Evolutionary conservation across 2,888 invertebrate species (phyloP).

Genomic region (Pheosia tremula): DNA sequence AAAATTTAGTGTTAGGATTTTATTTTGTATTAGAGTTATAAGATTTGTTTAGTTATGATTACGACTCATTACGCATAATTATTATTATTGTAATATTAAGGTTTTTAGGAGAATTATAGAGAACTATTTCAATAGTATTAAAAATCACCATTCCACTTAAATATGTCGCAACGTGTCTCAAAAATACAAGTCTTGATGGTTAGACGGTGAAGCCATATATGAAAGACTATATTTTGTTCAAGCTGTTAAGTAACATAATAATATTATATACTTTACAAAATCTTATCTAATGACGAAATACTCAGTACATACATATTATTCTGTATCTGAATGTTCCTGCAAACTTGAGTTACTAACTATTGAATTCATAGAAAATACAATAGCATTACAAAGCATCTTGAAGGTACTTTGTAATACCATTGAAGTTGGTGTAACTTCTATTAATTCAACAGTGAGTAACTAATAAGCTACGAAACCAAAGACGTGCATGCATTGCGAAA

Average conservation of each 20-base stretch:
- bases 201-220: slow-evolving; percentile 1
- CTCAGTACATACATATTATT: slow-evolving; percentile 10
- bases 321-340: neutral
- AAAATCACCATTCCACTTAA: slow-evolving; percentile 38
- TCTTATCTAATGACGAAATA: slow-evolving; percentile 16
- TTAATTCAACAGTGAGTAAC: neutral
- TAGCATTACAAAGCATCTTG: no score
- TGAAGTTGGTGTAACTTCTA: no score
- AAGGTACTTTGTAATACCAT: neutral
- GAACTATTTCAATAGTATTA: slow-evolving; percentile 17
- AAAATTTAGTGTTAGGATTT: slow-evolving; percentile 32
- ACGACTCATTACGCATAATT: slow-evolving; percentile 37
- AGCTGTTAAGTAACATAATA: neutral
- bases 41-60: slow-evolving; percentile 28
- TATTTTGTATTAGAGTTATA: slow-evolving; percentile 27
- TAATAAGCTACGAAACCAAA: slow-evolving; percentile 36
- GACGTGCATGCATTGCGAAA: slow-evolving; percentile 25
- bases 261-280: neutral
- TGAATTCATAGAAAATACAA: no score
- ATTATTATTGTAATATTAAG: slow-evolving; percentile 19
- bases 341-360: neutral
- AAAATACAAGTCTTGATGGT: slow-evolving; percentile 8
- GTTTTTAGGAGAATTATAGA: slow-evolving; percentile 19
- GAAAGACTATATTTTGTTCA: neutral
- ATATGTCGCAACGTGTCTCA: slow-evolving; percentile 13